Evolutionary conservation across 2,113 vertebrate genomes (phyloP).

Genomic region (Trochalopteron elliotii): DNA sequence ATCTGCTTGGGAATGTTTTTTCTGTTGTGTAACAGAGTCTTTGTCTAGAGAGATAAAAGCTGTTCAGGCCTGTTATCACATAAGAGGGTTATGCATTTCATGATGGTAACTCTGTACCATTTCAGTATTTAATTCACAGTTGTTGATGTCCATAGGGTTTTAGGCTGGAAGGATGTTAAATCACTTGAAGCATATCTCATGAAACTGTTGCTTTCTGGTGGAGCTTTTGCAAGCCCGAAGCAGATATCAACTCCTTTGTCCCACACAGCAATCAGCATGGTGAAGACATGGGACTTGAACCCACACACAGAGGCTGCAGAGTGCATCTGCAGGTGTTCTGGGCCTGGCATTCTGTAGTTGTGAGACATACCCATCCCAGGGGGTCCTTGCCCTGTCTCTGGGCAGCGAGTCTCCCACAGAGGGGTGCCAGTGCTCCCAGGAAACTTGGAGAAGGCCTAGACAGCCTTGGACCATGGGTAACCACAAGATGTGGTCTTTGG

Average conservation of each 20-base stretch:
- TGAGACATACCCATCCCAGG: not conserved
- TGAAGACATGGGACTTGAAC: not conserved
- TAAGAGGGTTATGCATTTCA: not conserved
- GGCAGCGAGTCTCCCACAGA: fast-evolving
- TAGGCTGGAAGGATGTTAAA: not conserved
- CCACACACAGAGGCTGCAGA: not conserved
- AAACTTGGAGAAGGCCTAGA: not conserved
- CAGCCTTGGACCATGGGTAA: not conserved
- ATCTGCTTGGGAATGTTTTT: not conserved
- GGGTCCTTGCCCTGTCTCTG: not conserved
- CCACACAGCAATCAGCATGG: not conserved
- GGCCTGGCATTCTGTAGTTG: not conserved
- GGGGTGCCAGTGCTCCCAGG: not conserved
- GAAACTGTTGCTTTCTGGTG: not conserved
- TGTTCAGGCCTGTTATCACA: not conserved
- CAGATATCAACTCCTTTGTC: not conserved
- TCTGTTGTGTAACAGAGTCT: not conserved
- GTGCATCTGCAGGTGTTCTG: not conserved
- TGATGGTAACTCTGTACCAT: not conserved
- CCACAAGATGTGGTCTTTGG: fast-evolving
- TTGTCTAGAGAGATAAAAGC: not conserved
- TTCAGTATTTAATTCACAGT: not conserved
- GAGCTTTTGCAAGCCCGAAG: not conserved
- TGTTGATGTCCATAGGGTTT: fast-evolving
- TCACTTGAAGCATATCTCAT: not conserved